Percentiles rank a stretch among this genome's conserved stretches.
Evolutionary conservation across 2,113 vertebrate genomes (phyloP).

Genomic region (Silurus glanis): DNA sequence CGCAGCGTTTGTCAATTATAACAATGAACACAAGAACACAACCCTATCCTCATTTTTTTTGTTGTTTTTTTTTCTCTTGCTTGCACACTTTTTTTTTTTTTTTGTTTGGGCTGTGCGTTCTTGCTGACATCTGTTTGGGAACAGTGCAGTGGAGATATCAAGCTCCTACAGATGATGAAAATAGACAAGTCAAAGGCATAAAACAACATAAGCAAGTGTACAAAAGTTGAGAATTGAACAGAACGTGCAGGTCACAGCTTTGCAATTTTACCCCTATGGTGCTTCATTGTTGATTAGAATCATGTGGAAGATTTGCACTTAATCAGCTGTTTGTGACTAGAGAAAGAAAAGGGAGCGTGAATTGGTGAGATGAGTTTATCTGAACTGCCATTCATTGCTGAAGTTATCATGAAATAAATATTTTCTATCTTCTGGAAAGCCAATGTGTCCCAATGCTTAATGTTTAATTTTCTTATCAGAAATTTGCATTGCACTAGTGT

Average conservation of each 20-base stretch:
- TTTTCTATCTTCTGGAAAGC: not conserved
- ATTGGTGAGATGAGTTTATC: not conserved
- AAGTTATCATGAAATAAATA: not conserved
- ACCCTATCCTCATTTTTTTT: conserved; percentile 12
- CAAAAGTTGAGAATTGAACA: not conserved
- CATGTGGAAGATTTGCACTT: not conserved
- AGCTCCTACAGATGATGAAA: not conserved
- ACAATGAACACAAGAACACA: conserved; percentile 54
- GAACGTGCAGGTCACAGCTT: not conserved
- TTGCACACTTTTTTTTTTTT: no score
- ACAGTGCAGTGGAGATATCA: conserved; percentile 10
- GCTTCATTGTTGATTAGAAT: not conserved
- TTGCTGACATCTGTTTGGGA: not conserved
- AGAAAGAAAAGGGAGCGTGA: not conserved
- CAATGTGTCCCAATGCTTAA: not conserved
- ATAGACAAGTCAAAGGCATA: not conserved
- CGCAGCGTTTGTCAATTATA: conserved; percentile 38
- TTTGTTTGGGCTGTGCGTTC: no score
- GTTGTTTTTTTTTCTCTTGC: conserved; percentile 1
- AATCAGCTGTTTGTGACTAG: not conserved
- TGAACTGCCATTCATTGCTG: not conserved
- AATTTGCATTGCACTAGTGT: not conserved
- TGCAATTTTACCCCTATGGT: not conserved
- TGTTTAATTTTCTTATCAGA: not conserved
- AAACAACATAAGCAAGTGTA: not conserved